These are phyloP conservation scores for Caenorhabditis tropicalis DNA, from an alignment of 1,140 invertebrate species.

Conservation along the genomic window DNA sequence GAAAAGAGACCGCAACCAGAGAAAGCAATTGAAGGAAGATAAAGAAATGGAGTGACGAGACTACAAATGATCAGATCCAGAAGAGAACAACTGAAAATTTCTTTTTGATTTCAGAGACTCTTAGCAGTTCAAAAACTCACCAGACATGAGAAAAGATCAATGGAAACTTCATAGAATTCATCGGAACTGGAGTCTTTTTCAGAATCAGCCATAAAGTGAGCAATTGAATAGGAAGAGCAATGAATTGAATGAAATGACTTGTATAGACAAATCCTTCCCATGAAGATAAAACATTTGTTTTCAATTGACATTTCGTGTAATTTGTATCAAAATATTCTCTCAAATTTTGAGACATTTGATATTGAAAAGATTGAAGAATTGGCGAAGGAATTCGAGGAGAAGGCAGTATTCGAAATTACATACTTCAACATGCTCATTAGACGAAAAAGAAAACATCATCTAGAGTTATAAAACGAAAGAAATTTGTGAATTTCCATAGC, in stretches of 20 bases:
- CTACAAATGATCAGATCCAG: neutral
- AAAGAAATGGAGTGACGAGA: neutral
- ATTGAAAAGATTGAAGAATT: no score
- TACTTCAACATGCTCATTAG: no score
- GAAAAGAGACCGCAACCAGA: neutral
- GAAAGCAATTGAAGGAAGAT: neutral
- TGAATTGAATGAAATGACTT: neutral
- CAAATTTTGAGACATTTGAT: neutral
- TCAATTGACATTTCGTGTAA: neutral
- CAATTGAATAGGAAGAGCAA: neutral
- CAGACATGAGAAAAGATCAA: neutral
- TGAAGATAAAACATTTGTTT: neutral
- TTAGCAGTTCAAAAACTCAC: neutral
- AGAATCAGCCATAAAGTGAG: neutral
- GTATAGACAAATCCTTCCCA: neutral
- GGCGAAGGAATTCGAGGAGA: no score
- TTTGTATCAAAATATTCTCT: neutral
- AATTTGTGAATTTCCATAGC: no score
- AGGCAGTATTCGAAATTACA: no score
- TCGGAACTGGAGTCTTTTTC: neutral
- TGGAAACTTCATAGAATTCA: neutral
- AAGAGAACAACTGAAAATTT: neutral
- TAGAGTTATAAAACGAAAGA: no score
- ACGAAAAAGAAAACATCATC: no score
- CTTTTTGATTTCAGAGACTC: neutral